phyloP scores from a whole-genome alignment of 1,140 invertebrate genomes.

The Maconellicoccus hirsutus region DNA sequence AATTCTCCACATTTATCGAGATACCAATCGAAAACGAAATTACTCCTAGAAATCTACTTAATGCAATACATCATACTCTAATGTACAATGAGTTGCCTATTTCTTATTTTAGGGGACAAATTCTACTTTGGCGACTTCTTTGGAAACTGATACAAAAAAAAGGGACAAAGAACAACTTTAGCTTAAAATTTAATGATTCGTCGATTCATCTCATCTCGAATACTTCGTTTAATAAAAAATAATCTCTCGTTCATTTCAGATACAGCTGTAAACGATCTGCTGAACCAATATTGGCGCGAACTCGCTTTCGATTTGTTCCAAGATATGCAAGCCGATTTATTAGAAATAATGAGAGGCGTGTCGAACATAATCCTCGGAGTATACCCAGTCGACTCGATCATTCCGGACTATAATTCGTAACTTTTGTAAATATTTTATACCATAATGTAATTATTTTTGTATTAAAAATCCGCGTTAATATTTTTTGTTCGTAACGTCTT shows the following conservation, averaged over 20 bases:
- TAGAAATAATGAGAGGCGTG: background rate
- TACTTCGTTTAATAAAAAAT: too few relatives aligned
- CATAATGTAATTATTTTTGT: background rate
- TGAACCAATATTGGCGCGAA: constrained; percentile 3
- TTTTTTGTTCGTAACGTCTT: background rate
- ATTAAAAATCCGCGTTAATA: background rate
- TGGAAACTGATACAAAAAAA: too few relatives aligned
- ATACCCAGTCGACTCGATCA: background rate
- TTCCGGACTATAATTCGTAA: background rate
- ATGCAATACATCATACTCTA: too few relatives aligned
- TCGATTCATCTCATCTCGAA: too few relatives aligned
- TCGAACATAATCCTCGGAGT: background rate
- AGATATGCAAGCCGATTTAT: background rate
- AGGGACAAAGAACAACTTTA: too few relatives aligned
- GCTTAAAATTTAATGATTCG: too few relatives aligned
- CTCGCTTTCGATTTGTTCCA: background rate
- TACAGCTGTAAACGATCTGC: background rate
- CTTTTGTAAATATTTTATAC: background rate
- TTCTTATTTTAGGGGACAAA: too few relatives aligned
- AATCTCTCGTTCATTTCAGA: constrained; percentile 15
- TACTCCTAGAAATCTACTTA: too few relatives aligned
- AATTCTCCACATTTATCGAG: too few relatives aligned
- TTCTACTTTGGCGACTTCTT: too few relatives aligned
- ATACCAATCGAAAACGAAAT: too few relatives aligned
- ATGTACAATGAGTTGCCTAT: too few relatives aligned